Conservation (phyloP, 2,888 invertebrate genomes). For the Baccha elongata region DNA sequence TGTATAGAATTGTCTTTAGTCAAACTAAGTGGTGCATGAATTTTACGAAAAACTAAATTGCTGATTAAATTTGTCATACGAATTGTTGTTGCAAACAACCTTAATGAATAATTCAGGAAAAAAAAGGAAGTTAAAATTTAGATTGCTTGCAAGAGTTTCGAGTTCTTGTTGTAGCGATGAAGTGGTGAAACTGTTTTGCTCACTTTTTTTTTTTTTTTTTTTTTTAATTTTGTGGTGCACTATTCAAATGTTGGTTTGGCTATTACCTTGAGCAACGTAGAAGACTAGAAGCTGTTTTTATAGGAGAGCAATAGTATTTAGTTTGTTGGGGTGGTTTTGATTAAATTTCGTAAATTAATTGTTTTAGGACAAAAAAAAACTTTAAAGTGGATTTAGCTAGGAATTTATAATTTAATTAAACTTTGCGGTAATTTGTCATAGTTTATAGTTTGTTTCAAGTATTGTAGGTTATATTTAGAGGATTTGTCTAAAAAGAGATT, state of each 20-base stretch:
- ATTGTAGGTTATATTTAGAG: too few relatives aligned
- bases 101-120: background rate
- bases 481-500: too few relatives aligned
- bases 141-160: background rate
- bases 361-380: background rate
- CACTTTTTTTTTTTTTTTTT: background rate
- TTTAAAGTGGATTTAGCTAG: background rate
- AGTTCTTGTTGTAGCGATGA: background rate
- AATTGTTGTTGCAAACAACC: background rate
- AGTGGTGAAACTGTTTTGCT: background rate
- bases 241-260: background rate
- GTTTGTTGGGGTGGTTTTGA: background rate
- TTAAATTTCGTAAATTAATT: background rate
- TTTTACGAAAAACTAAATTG: conserved; percentile 24
- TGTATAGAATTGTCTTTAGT: background rate
- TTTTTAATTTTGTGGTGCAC: background rate
- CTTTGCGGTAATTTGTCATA: too few relatives aligned
- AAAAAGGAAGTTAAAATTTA: background rate
- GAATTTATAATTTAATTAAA: too few relatives aligned
- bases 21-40: background rate
- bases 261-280: background rate
- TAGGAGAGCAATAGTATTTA: background rate
- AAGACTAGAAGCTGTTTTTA: background rate
- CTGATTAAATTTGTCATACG: background rate
- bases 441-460: too few relatives aligned